Conservation (phyloP, 1,140 invertebrate species). For the Schlechtendalia chinensis region DNA sequence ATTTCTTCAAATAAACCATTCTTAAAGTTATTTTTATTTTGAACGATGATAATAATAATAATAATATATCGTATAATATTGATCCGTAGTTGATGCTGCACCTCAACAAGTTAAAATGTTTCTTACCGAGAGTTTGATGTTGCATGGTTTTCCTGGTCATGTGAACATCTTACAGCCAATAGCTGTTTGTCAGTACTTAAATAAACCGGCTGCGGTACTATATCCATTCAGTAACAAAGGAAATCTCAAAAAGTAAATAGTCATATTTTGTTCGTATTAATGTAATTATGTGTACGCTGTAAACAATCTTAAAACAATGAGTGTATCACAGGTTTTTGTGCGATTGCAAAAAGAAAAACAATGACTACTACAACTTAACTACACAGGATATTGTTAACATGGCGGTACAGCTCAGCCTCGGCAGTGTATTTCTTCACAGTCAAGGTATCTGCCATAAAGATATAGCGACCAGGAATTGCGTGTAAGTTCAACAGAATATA, state of each 20-base stretch:
- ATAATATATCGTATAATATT: conserved; percentile 17
- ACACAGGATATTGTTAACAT: conserved; percentile 87
- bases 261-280: conserved; percentile 2
- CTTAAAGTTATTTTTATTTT: background rate
- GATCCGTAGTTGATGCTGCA: conserved; percentile 73
- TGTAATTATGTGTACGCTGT: background rate
- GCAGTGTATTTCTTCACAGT: conserved; percentile 83
- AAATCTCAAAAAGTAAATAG: conserved; percentile 80
- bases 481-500: conserved; percentile 65
- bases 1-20: background rate
- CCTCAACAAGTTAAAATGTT: conserved; percentile 76
- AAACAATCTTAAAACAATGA: background rate
- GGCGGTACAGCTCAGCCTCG: conserved; percentile 81
- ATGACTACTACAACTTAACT: conserved; percentile 57
- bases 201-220: conserved; percentile 72
- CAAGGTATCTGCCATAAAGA: conserved; percentile 86
- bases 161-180: conserved; percentile 78
- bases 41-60: too few species aligned
- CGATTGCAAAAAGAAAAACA: conserved; percentile 63
- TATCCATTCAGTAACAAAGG: conserved; percentile 78
- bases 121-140: conserved; percentile 76
- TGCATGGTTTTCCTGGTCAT: conserved; percentile 72
- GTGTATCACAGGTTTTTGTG: conserved; percentile 62
- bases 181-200: conserved; percentile 73
- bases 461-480: conserved; percentile 83